Percentiles rank a stretch among this genome's conserved stretches.
Conservation (phyloP, 2,888 invertebrate genomes). For the Resseliella maxima region DNA sequence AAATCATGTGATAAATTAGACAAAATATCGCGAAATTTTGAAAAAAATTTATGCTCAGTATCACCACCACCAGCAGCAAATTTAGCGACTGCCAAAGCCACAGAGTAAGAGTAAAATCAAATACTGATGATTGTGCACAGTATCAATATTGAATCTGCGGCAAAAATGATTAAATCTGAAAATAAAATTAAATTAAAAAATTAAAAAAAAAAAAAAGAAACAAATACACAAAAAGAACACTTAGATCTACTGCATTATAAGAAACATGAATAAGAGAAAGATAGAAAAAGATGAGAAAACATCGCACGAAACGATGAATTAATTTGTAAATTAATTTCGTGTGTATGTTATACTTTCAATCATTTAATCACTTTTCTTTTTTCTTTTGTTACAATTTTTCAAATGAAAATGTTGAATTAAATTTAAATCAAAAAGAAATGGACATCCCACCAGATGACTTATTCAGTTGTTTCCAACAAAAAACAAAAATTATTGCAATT, state of each 20-base stretch:
- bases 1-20: constrained; percentile 54
- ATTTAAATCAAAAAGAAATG: constrained; percentile 30
- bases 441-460: constrained; percentile 55
- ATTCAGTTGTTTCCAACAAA: constrained; percentile 42
- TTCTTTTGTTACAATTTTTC: neutral
- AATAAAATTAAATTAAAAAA: neutral
- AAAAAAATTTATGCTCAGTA: neutral
- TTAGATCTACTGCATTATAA: neutral
- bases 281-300: neutral
- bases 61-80: neutral
- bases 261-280: neutral
- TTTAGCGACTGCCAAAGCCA: constrained; percentile 55
- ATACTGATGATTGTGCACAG: neutral
- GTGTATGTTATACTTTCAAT: neutral
- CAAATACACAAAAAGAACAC: neutral
- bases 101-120: neutral
- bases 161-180: neutral
- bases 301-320: neutral
- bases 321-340: neutral
- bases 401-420: neutral
- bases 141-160: neutral
- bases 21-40: constrained; percentile 54
- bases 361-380: neutral
- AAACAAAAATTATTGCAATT: neutral
- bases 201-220: neutral